Evolutionary conservation across 2,113 vertebrate genomes (phyloP), one percentile per base, ranked within the genome.

Genomic region (Centrocercus urophasianus): DNA sequence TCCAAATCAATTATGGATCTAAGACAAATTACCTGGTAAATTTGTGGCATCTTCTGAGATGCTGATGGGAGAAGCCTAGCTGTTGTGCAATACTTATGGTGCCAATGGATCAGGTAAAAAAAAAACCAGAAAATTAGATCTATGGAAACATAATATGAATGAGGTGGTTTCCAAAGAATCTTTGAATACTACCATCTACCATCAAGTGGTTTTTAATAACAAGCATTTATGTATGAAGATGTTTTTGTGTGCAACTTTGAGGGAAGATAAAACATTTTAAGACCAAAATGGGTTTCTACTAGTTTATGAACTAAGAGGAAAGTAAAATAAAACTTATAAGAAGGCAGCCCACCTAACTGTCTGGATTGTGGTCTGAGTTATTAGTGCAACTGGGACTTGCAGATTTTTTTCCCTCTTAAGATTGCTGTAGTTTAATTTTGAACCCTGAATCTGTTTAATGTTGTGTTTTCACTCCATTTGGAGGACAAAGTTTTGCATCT

Each of bases 1-100:
- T 98, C 93, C 94, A 97, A 97, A 96, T 95, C 90, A 94, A 84
- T 97, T 96, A 96, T 72, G 86, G 45, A 76, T 71, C 52, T 88
- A 76, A 97, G 90, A 96, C 63, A 92, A 96, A 97, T 97, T 96
- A 93, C 67, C 66, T 96, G 79, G 61, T 91, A 82, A 95, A 95
- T 97, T 71, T 91, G 61, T 96, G 70, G 86, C 84, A 94, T 95
- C 89, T 94, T 89, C 88, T 92, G 64, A 93, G 89, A 85, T 95
- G 67, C 56, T 89, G 71, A 93, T 94, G 70, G 81, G 90, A 92
- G 72, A 96, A 94, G 77, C 57, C 76, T 67, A 88, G 59, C 42
- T 76, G n/a, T 30, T 91, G 21, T 66, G 77, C 76, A 92, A 82
- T 66, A 90, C 52, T 64, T 83, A 61, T 6, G 40, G 18, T 88